phyloP scores from a whole-genome alignment of 2,888 invertebrate species.

The Encarsia formosa region DNA sequence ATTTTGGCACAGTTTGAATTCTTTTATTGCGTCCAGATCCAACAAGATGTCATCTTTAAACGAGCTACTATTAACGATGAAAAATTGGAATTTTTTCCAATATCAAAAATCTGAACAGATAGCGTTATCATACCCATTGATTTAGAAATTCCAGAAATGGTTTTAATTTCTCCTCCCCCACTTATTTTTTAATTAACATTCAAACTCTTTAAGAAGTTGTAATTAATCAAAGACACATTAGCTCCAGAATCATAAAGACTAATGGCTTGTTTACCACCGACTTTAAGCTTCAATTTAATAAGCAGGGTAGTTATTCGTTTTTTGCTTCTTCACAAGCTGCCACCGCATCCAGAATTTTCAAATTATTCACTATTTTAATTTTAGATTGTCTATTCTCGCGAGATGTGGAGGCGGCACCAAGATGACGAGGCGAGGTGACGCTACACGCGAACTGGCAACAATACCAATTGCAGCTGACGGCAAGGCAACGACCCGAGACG shows the following conservation, averaged over 20 bases:
- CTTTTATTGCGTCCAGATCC: slow-evolving; percentile 22
- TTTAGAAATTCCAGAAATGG: slow-evolving; percentile 14
- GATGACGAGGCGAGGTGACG: too few relatives aligned
- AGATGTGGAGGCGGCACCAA: too few relatives aligned
- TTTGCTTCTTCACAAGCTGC: slow-evolving; percentile 9
- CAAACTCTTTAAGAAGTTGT: slow-evolving; percentile 9
- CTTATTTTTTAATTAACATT: slow-evolving; percentile 18
- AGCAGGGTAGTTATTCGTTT: slow-evolving; percentile 18
- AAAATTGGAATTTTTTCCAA: slow-evolving; percentile 7
- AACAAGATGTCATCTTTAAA: slow-evolving; percentile 21
- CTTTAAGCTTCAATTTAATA: slow-evolving; percentile 19
- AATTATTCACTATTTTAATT: too few relatives aligned
- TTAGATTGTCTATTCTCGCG: too few relatives aligned
- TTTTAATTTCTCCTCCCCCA: slow-evolving; percentile 16
- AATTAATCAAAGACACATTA: too few relatives aligned
- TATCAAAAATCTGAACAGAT: slow-evolving; percentile 17
- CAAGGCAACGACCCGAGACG: too few relatives aligned
- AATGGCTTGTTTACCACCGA: slow-evolving; percentile 8
- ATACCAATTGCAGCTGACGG: too few relatives aligned
- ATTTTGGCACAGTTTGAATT: slow-evolving; percentile 26
- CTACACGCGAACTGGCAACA: too few relatives aligned
- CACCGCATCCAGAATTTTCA: too few relatives aligned
- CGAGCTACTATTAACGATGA: slow-evolving; percentile 16
- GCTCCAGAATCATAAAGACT: slow-evolving; percentile 23
- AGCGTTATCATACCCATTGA: slow-evolving; percentile 13